Base-by-base conservation (phyloP, 30 jellyfish, hydroid and myxozoan species). In the Pelagia noctiluca region DNA sequence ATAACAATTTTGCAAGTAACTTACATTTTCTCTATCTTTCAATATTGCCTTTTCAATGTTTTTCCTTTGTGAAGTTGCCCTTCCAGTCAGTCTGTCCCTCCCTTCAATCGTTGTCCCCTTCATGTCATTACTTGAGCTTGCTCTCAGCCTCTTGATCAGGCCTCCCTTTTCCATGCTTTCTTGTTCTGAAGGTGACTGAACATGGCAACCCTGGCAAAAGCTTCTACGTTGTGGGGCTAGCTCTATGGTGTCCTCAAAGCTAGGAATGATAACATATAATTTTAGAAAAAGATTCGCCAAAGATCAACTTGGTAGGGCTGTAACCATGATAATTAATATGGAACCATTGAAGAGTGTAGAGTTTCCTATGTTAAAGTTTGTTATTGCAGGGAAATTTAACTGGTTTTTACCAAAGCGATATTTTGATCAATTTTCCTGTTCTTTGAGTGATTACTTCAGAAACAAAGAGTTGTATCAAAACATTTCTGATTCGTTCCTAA, bases 141-240 rank as follows among this genome's bases (percentile, higher is more conserved):
- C 71, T 49, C 50, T 71, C 50, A 75, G 66, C 78, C 85, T 80
- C 22, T 34, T 88, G 57, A 23, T 10, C 42, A 79, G 50, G 8
- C 82, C 88, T 8, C 67, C 88, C 63, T 68, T 87, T 25, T 80
- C 91, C n/a, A 37, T 47, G 24, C 89, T 53, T n/a, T 93, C 90
- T 38, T 91, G 22, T 37, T 96, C 87, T 10, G 82, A 11, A 10
- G 85, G 16, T 26, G 86, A 19, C 61, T 85, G 98, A n/a, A 92
- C 98, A 61, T 85, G 97, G 66, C 99, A 94, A 22, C 99, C 99
- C 46, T 94, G 97, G 26, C 74, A 88, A 78, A 94, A 94, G 71
- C 99, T 94, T 49, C 94, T 74, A 21, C 99, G 70, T 26, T 82
- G 94, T 18, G 99, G 99, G 19, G 96, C 94, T 5, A 94, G 91